Evolutionary conservation across 2,113 vertebrate genomes (phyloP).

Genomic region (Andinoacara biseriatus): DNA sequence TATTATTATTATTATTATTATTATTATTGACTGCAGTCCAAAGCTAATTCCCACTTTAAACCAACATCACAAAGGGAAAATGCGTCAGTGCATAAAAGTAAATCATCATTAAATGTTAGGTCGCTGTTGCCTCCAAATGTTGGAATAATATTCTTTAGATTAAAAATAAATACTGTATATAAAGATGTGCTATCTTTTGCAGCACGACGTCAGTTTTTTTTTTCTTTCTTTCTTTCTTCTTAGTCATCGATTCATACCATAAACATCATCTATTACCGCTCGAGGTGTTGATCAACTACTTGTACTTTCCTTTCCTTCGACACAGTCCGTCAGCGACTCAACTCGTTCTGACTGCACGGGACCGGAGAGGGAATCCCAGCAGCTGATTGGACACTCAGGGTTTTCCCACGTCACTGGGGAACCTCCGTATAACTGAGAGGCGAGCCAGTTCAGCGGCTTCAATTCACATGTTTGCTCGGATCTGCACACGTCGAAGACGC

Average conservation of each 20-base stretch:
- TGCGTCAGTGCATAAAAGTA: not conserved
- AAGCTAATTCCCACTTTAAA: no score
- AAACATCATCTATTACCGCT: constrained; percentile 52
- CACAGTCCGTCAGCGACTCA: not conserved
- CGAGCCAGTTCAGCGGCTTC: not conserved
- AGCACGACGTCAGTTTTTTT: not conserved
- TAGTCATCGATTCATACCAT: constrained; percentile 49
- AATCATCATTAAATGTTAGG: not conserved
- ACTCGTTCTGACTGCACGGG: not conserved
- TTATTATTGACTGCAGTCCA: no score
- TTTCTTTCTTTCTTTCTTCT: constrained; percentile 13
- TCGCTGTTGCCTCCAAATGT: fast-evolving
- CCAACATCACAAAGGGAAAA: not conserved
- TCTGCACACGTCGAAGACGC: not conserved
- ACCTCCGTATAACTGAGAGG: constrained; percentile 9
- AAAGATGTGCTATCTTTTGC: constrained; percentile 4
- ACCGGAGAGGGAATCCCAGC: constrained; percentile 50
- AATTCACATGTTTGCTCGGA: not conserved
- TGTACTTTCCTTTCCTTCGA: constrained; percentile 68
- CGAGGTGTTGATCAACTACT: not conserved
- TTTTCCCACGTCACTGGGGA: constrained; percentile 10
- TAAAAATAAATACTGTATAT: not conserved
- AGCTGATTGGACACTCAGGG: constrained; percentile 46
- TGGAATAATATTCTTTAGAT: not conserved
- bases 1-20: no score